Conservation (phyloP, 2,797 vertebrate genomes). For the Taenioides sp. region DNA sequence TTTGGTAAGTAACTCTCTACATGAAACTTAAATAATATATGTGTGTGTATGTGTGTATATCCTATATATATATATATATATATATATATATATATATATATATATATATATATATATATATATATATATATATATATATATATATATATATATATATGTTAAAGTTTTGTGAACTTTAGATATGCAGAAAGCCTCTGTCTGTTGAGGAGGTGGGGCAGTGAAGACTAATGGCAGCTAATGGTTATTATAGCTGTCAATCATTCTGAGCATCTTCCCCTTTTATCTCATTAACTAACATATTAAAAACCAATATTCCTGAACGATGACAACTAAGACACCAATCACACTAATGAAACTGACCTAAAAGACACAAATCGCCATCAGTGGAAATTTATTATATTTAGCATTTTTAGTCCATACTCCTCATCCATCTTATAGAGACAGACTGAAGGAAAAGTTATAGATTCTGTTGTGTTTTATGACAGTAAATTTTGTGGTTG, state of each 20-base stretch:
- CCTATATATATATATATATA: no score
- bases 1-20: no score
- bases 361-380: conserved; percentile 11
- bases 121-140: no score
- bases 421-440: not conserved
- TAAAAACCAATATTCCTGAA: conserved; percentile 14
- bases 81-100: no score
- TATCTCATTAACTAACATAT: conserved; percentile 10
- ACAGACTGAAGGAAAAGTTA: not conserved
- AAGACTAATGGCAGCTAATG: conserved; percentile 9
- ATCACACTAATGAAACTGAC: conserved; percentile 11
- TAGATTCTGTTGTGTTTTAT: not conserved
- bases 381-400: not conserved
- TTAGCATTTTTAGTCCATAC: conserved; percentile 5
- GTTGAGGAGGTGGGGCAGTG: conserved; percentile 1
- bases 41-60: no score
- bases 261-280: conserved; percentile 10
- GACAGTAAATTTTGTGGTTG: not conserved
- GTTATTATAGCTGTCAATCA: conserved; percentile 14
- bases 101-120: no score
- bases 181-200: not conserved
- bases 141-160: no score
- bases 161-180: no score
- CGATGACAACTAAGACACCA: conserved; percentile 2
- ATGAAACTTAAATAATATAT: no score